Evolutionary conservation across 2,888 invertebrate genomes (phyloP).

Genomic region (Isoperla grammatica): DNA sequence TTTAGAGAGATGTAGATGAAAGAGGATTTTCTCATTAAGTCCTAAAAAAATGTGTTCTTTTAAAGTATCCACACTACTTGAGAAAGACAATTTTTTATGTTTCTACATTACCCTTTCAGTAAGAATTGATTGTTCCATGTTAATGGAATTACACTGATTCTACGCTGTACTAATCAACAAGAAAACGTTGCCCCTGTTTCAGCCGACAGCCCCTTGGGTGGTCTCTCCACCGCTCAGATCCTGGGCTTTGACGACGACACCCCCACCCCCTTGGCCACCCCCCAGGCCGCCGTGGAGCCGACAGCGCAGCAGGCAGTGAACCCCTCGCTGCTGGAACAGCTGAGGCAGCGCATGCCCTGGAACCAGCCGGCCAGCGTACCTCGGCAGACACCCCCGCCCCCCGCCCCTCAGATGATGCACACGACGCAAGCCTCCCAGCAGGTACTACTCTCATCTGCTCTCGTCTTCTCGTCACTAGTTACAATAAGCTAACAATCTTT

Average conservation of each 20-base stretch:
- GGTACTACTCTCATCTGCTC: too few species aligned
- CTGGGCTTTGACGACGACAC: constrained; percentile 37
- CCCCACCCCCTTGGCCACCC: not conserved
- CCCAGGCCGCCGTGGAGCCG: not conserved
- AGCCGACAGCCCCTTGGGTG: constrained; percentile 19
- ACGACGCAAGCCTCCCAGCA: constrained; percentile 14
- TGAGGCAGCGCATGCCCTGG: constrained; percentile 76
- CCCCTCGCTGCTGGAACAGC: constrained; percentile 64
- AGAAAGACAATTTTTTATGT: too few species aligned
- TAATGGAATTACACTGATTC: too few species aligned
- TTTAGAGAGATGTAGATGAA: too few species aligned
- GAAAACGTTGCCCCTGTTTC: not conserved
- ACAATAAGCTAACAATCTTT: constrained; percentile 28
- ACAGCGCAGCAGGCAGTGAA: constrained; percentile 2
- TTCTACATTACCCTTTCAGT: too few species aligned
- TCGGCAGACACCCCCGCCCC: constrained; percentile 34
- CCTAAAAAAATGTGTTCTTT: too few species aligned
- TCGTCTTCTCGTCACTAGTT: too few species aligned
- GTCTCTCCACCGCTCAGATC: constrained; percentile 35
- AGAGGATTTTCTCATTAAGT: too few species aligned
- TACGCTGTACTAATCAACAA: too few species aligned
- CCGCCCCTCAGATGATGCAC: constrained; percentile 30
- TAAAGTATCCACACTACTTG: too few species aligned
- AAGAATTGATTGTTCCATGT: too few species aligned
- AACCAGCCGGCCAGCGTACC: constrained; percentile 57